phyloP scores from a whole-genome alignment of 2,888 invertebrate species.

The Galerucella calmariensis region DNA sequence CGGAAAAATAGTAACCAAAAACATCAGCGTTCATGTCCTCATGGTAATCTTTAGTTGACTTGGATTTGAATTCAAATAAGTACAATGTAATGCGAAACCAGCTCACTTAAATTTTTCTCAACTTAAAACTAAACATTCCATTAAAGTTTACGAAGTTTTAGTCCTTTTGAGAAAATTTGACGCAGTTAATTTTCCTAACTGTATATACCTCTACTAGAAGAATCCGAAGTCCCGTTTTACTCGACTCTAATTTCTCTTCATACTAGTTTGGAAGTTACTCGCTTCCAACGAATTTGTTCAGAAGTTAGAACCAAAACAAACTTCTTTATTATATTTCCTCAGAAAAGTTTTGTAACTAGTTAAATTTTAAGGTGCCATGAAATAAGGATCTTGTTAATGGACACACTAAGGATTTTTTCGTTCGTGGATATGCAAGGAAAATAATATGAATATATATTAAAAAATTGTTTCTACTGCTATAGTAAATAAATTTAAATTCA shows the following conservation, averaged over 20 bases:
- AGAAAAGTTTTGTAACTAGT: slow-evolving; percentile 16
- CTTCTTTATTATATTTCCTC: slow-evolving; percentile 25
- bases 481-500: no score
- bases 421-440: neutral
- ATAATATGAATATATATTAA: no score
- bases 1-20: no score
- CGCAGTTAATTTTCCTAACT: slow-evolving; percentile 11
- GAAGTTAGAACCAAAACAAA: slow-evolving; percentile 22
- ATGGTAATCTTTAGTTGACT: no score
- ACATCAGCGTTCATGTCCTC: no score
- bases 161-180: slow-evolving; percentile 12
- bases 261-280: slow-evolving; percentile 20
- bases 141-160: slow-evolving; percentile 11
- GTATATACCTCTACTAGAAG: slow-evolving; percentile 2
- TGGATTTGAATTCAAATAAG: neutral
- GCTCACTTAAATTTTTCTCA: neutral
- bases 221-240: slow-evolving; percentile 7
- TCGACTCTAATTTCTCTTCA: slow-evolving; percentile 22
- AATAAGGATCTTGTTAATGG: slow-evolving; percentile 5
- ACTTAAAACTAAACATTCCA: neutral
- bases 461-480: no score
- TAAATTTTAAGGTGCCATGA: slow-evolving; percentile 23
- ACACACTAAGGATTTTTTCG: slow-evolving; percentile 6
- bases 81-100: neutral
- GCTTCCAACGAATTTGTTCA: slow-evolving; percentile 11